phyloP scores from a whole-genome alignment of 2,797 vertebrate species.

The Platalea minor region DNA sequence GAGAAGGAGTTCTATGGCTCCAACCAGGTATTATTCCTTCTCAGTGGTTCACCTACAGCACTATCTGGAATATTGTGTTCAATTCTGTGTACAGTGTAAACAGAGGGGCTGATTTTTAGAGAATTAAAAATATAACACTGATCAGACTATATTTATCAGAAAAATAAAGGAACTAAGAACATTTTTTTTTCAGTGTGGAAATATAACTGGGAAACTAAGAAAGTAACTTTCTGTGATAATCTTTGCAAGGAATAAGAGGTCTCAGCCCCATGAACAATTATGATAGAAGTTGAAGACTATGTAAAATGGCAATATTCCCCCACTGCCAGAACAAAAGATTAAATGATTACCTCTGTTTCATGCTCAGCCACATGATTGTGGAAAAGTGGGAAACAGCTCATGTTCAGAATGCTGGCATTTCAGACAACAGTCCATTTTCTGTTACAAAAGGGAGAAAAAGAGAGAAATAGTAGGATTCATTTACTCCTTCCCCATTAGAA shows the following conservation, averaged over 20 bases:
- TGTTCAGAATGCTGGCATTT: neutral
- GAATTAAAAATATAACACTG: neutral
- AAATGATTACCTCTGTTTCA: neutral
- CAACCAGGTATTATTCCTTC: neutral
- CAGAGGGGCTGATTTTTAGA: neutral
- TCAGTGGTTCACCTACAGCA: neutral
- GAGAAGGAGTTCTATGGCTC: neutral
- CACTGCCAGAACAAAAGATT: neutral
- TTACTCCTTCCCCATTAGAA: neutral
- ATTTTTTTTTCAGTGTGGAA: neutral
- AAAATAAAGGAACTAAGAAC: neutral
- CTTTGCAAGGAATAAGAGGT: neutral
- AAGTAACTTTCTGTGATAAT: neutral
- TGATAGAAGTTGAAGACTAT: neutral
- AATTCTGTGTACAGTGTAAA: neutral
- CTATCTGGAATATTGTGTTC: neutral
- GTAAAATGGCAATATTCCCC: neutral
- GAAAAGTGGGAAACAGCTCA: neutral
- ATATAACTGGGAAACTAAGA: neutral
- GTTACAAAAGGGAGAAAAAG: neutral
- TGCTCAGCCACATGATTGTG: neutral
- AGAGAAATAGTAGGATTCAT: neutral
- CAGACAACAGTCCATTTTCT: neutral
- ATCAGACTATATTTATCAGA: neutral
- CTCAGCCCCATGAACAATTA: neutral